Conservation (phyloP, 1,140 invertebrate species). For the Drosophila saltans region DNA sequence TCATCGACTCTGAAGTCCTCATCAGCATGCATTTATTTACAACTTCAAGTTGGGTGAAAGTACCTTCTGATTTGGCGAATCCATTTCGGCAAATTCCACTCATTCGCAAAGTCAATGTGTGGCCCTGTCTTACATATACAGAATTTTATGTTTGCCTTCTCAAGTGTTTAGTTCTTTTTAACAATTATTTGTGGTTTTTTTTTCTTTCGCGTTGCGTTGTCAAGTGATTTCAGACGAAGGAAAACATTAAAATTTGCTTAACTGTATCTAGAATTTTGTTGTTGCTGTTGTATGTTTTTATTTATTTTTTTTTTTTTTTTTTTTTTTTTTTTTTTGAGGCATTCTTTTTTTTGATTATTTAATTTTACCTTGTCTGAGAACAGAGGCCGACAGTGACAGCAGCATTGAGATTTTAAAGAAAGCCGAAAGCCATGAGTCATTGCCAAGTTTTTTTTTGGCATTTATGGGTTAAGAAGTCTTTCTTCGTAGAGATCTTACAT, state of each 20-base stretch:
- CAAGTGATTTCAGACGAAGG: slow-evolving; percentile 58
- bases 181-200: slow-evolving; percentile 39
- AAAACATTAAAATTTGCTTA: slow-evolving; percentile 76
- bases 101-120: slow-evolving; percentile 16
- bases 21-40: slow-evolving; percentile 74
- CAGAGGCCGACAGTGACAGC: slow-evolving; percentile 26
- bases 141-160: slow-evolving; percentile 39
- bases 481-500: slow-evolving; percentile 63
- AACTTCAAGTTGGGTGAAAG: slow-evolving; percentile 65
- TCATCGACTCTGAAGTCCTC: slow-evolving; percentile 57
- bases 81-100: slow-evolving; percentile 30
- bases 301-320: too few species aligned
- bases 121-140: slow-evolving; percentile 28
- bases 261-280: slow-evolving; percentile 73
- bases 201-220: slow-evolving; percentile 20
- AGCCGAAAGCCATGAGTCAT: slow-evolving; percentile 64
- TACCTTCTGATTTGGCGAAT: slow-evolving; percentile 46
- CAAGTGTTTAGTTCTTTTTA: slow-evolving; percentile 61
- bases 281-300: slow-evolving; percentile 15
- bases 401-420: slow-evolving; percentile 32
- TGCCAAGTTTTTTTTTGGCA: slow-evolving; percentile 30
- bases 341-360: slow-evolving; percentile 42
- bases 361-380: slow-evolving; percentile 42
- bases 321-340: not conserved
- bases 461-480: slow-evolving; percentile 49